Evolutionary conservation across 2,888 invertebrate species (phyloP), one percentile per base, ranked within the genome.

Genomic region (Emmelina monodactyla): DNA sequence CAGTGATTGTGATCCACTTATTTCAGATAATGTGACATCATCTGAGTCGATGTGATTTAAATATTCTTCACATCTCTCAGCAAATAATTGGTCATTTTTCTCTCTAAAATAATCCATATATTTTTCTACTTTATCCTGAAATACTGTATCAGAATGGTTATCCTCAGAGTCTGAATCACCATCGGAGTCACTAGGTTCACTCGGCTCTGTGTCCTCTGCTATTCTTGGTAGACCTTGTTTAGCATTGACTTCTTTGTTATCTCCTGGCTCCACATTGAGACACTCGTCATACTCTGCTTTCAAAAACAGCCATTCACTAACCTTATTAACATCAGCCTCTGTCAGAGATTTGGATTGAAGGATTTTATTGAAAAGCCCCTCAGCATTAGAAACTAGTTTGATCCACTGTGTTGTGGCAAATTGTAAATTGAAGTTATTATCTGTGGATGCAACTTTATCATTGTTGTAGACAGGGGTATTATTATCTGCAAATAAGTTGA

Each of bases 261-360:
- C 80, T 49, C 51, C 63, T 28, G 76, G 73, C 50, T 86, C 86
- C 42, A 67, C 76, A 41, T 84, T 85, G 31, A 89, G 81, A 57
- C 92, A 92, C 55, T 92, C 92, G 62, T 92, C 91, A 64, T 91
- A 92, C 64, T 93, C 93, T 47, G 92, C 91, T 55, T 92, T 92
- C 41, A 92, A 71, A 51, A 89, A 91, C 12, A 93, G 70, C 93
- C 93, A 93, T 47, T 91, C 88, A 54, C 89, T 81, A 5, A 82
- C 75, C 66, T 90, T 90, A 52, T 88, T 89, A 44, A 88, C 83
- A 56, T 91, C 90, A 39, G 83, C 71, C 35, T 88, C 87, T 9
- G 86, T 83, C 36, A 92, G 59, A n/a, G 84, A 81, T 51, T 88
- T 88, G 28, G 85, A 88, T 11, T 84, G 82, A 32, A 91, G 80